phyloP scores from a whole-genome alignment of 2,888 invertebrate genomes.

The Drosophila nigricruria region DNA sequence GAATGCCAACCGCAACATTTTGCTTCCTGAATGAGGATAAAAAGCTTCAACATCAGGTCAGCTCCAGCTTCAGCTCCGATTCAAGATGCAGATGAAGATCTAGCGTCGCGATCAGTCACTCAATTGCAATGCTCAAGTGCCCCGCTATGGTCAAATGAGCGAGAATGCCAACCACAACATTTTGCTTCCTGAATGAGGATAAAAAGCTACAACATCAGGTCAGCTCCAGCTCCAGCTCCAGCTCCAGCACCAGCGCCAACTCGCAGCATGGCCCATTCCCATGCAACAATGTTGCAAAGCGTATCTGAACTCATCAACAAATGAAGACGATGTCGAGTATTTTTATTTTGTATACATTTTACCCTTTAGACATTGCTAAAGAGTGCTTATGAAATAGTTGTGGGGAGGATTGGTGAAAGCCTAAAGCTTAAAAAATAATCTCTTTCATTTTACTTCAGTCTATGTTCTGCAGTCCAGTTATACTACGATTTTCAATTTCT shows the following conservation, averaged over 20 bases:
- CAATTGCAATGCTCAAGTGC: constrained; percentile 38
- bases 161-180: constrained; percentile 18
- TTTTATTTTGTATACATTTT: constrained; percentile 1
- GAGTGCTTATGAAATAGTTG: neutral
- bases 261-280: constrained; percentile 49
- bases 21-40: too few relatives aligned
- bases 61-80: too few relatives aligned
- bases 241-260: neutral
- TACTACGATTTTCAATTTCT: too few relatives aligned
- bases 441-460: too few relatives aligned
- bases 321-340: constrained; percentile 41
- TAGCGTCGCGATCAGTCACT: constrained; percentile 29
- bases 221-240: neutral
- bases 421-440: too few relatives aligned
- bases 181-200: too few relatives aligned
- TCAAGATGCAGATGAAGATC: constrained; percentile 6
- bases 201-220: neutral
- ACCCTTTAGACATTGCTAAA: neutral
- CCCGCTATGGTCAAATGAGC: constrained; percentile 1
- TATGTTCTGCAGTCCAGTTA: too few relatives aligned
- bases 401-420: neutral
- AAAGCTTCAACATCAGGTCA: neutral
- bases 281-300: constrained; percentile 75
- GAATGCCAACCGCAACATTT: constrained; percentile 19
- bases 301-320: constrained; percentile 59